A percentile compares a stretch with the other conserved stretches of the same genome.
These are phyloP conservation scores for Caenorhabditis sp. DNA, from an alignment of 2,888 invertebrate species.

Conservation along the genomic window DNA sequence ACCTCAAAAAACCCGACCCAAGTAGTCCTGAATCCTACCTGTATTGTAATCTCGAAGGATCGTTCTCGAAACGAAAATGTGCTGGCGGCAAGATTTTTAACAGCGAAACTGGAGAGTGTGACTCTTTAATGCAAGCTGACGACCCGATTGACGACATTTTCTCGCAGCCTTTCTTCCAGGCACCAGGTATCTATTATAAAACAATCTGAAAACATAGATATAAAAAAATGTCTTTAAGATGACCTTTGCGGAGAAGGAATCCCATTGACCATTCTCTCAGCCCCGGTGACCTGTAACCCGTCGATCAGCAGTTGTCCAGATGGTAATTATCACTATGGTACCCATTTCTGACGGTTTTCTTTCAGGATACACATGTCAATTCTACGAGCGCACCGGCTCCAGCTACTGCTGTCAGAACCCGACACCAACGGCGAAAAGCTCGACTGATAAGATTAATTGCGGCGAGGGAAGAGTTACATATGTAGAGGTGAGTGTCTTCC, in stretches of 20 bases:
- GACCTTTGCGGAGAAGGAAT: conserved; percentile 81
- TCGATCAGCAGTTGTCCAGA: conserved; percentile 82
- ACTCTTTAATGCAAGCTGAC: conserved; percentile 65
- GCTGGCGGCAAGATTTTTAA: conserved; percentile 79
- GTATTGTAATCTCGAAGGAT: conserved; percentile 81
- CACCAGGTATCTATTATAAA: no score
- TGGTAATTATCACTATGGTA: conserved; percentile 69
- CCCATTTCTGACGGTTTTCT: background rate
- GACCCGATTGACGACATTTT: conserved; percentile 74
- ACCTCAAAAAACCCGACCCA: conserved; percentile 77
- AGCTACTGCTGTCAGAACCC: conserved; percentile 81
- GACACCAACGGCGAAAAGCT: conserved; percentile 59
- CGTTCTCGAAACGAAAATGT: conserved; percentile 78
- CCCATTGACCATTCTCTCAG: conserved; percentile 80
- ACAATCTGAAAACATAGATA: no score
- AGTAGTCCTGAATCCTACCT: conserved; percentile 76
- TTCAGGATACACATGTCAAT: conserved; percentile 80
- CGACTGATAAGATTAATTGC: conserved; percentile 71
- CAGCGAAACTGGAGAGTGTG: conserved; percentile 74
- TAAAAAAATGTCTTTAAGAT: no score
- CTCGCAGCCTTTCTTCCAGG: conserved; percentile 81
- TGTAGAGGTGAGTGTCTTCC: conserved; percentile 71
- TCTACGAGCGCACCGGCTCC: conserved; percentile 81
- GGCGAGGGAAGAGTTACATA: conserved; percentile 79
- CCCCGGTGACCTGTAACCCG: conserved; percentile 82